Evolutionary conservation across 1,140 invertebrate genomes (phyloP), one percentile per base, ranked within the genome.

Genomic region (Agrilus planipennis): DNA sequence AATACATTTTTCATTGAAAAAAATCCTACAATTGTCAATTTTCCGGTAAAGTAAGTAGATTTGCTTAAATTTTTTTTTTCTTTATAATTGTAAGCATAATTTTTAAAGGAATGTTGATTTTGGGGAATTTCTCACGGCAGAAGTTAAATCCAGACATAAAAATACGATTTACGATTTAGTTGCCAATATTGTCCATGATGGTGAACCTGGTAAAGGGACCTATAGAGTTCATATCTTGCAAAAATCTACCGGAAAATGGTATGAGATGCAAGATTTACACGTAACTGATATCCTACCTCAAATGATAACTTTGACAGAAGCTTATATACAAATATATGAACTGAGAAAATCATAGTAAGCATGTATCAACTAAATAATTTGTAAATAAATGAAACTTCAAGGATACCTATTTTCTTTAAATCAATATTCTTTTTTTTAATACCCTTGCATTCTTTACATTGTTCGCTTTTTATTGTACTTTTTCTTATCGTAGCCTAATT

Each of bases 11-110:
- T 95, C 56, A 76, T 94, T 10, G 96, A 99, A 60, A 99, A 99
- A 65, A 99, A 99, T 74, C 92, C 92, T 7, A 99, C 96, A 0
- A 99, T 99, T 60, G 94, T 99, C 0, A 99, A 99, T 67, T 99
- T 99, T 62, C 94, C 95, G 4, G 89, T 99, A 28, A 94, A 90
- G 88, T 94, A 69, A 81, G 83, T 79, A n/a, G n/a, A n/a, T n/a
- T n/a, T 42, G 30, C 38, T 42, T 30, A 17, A 9, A 25, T 42
- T 22, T 45, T 37, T 40, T 43, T 36, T 40, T 14, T 19, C n/a
- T 39, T 9, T 22, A 6, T 15, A 34, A 50, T 45, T 37, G 38
- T 49, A 37, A 47, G 41, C 18, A 48, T 12, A 44, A 39, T 48
- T 45, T 49, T 68, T 74, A 27, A 49, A 91, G 88, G 57, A 92